These are phyloP conservation scores for Malacoraja senta DNA, from an alignment of 2,797 vertebrate species.

Conservation along the genomic window DNA sequence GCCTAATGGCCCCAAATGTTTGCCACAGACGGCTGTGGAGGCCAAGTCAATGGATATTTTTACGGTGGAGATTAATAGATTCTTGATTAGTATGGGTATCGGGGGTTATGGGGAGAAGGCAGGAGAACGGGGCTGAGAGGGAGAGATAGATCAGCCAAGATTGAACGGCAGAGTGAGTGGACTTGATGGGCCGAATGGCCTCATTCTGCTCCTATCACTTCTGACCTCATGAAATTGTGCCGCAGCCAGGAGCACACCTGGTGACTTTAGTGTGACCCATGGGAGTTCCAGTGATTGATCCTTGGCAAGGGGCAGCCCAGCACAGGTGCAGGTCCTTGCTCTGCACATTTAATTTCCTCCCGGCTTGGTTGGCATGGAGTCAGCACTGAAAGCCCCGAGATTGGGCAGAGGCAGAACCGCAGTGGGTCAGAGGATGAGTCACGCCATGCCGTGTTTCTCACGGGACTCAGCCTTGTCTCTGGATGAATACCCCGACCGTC, in stretches of 20 bases:
- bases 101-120: too few relatives aligned
- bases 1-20: background rate
- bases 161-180: too few relatives aligned
- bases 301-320: background rate
- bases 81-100: too few relatives aligned
- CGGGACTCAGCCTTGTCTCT: background rate
- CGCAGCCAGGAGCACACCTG: background rate
- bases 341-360: background rate
- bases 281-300: background rate
- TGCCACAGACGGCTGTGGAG: too few relatives aligned
- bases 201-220: too few relatives aligned
- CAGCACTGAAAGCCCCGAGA: background rate
- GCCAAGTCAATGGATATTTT: too few relatives aligned
- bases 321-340: background rate
- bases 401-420: background rate
- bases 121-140: too few relatives aligned
- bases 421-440: background rate
- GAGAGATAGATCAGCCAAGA: too few relatives aligned
- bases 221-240: background rate
- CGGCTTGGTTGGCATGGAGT: background rate
- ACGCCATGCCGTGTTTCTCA: background rate
- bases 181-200: too few relatives aligned
- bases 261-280: background rate
- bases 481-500: background rate
- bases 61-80: too few relatives aligned